These are phyloP conservation scores for Spea hammondii DNA, from an alignment of 2,797 vertebrate species.

Conservation along the genomic window DNA sequence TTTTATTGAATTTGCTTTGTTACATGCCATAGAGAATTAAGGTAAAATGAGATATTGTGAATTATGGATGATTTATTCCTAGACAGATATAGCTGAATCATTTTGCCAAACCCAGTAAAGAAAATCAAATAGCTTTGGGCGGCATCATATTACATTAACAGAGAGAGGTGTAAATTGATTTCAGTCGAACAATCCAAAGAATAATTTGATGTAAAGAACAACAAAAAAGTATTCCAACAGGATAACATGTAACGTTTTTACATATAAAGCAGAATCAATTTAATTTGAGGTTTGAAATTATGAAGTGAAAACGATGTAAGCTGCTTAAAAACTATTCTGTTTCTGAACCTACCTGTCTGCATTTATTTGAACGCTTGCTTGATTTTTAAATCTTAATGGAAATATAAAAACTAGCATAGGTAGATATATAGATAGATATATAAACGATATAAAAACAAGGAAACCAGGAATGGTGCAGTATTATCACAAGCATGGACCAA, in stretches of 20 bases:
- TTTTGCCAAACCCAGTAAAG: conserved; percentile 21
- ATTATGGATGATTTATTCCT: conserved; percentile 29
- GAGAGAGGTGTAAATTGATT: conserved; percentile 53
- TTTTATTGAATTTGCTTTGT: not conserved
- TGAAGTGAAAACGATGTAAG: conserved; percentile 48
- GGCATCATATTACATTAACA: conserved; percentile 47
- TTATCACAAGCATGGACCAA: too few species aligned
- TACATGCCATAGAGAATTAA: conserved; percentile 1
- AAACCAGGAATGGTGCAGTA: too few species aligned
- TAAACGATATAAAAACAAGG: too few species aligned
- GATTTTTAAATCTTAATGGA: conserved; percentile 23
- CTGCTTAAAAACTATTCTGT: conserved; percentile 30
- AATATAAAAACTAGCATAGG: not conserved
- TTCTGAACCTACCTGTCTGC: conserved; percentile 7
- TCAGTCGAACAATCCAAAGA: conserved; percentile 57
- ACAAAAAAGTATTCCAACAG: conserved; percentile 5
- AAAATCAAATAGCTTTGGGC: conserved; percentile 46
- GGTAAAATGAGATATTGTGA: conserved; percentile 27
- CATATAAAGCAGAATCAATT: conserved; percentile 50
- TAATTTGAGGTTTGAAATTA: conserved; percentile 58
- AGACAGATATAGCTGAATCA: conserved; percentile 4
- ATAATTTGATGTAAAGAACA: conserved; percentile 45
- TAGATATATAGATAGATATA: too few species aligned
- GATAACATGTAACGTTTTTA: conserved; percentile 51
- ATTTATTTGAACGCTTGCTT: conserved; percentile 21